A percentile compares a stretch with the other conserved stretches of the same genome.
phyloP scores from a whole-genome alignment of 2,113 vertebrate genomes.

The Guaruba guarouba region DNA sequence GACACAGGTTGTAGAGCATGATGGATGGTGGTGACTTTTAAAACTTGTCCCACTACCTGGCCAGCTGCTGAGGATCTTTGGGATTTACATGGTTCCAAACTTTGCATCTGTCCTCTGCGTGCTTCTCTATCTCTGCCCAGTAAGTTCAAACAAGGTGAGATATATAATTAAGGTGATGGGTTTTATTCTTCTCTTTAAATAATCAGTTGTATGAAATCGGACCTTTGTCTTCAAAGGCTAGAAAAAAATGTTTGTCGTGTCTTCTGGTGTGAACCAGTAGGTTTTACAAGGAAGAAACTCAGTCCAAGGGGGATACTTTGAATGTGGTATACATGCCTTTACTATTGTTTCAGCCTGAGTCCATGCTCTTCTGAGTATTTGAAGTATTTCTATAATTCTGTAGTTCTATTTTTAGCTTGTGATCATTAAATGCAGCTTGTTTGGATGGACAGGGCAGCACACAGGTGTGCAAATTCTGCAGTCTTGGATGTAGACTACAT shows the following conservation, averaged over 20 bases:
- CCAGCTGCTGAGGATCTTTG: background rate
- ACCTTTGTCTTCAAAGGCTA: background rate
- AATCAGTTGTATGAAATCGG: background rate
- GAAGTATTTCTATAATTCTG: background rate
- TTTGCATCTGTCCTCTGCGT: background rate
- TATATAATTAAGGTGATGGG: background rate
- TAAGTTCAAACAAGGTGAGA: background rate
- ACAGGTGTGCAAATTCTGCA: background rate
- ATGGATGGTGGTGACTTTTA: background rate
- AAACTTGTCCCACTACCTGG: background rate
- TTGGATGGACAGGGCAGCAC: background rate
- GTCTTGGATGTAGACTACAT: background rate
- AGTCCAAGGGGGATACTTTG: background rate
- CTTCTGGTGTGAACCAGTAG: background rate
- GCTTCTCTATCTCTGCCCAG: background rate
- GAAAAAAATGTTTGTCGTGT: background rate
- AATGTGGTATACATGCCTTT: background rate
- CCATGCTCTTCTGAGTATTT: fast-evolving
- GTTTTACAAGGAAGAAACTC: background rate
- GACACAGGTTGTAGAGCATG: background rate
- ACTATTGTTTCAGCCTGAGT: background rate
- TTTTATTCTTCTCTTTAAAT: background rate
- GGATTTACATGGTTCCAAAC: background rate
- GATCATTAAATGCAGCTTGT: fast-evolving
- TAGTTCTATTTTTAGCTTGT: background rate